Evolutionary conservation across 2,797 vertebrate genomes (phyloP), one percentile per base, ranked within the genome.

Genomic region (Simalia tracyae): DNA sequence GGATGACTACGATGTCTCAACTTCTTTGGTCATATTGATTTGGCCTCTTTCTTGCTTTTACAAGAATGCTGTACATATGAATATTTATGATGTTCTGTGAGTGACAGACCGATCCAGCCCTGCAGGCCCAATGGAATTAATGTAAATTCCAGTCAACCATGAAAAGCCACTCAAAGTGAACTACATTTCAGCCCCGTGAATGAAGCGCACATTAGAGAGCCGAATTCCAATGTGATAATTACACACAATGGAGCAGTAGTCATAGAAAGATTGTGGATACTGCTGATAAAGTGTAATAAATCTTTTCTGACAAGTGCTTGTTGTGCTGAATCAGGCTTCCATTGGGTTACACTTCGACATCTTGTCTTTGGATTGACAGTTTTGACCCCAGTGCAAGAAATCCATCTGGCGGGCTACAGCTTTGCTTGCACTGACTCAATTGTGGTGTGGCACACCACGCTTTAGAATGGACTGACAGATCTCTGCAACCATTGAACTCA

Each of bases 151-250:
- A 96, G 90, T 93, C 95, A 94, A 94, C 95, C 97, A 95, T 97
- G 96, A 96, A 96, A 97, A 95, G 93, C 95, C 91, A 91, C 96
- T 95, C 96, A 96, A 96, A 97, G 95, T 96, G 96, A 96, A 97
- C 95, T 95, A 95, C 96, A 95, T 96, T 97, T 96, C 96, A 96
- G 95, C 92, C 94, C 93, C 93, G 94, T 94, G 94, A 96, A 96
- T 94, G 96, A 96, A 96, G 93, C 57, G 12, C 94, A 97, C 96
- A 96, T 97, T 96, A 97, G 97, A 97, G 96, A 95, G 92, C 92
- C 93, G 95, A 94, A 97, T 96, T 96, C 96, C 96, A 96, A 92
- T 95, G 95, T 96, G 96, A 97, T 96, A 97, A 97, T 97, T 97
- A 95, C 93, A 93, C 95, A 95, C 96, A 97, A 97, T 97, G 96